Base-by-base conservation (phyloP, 2,113 vertebrate species). In the Nycticorax nycticorax region DNA sequence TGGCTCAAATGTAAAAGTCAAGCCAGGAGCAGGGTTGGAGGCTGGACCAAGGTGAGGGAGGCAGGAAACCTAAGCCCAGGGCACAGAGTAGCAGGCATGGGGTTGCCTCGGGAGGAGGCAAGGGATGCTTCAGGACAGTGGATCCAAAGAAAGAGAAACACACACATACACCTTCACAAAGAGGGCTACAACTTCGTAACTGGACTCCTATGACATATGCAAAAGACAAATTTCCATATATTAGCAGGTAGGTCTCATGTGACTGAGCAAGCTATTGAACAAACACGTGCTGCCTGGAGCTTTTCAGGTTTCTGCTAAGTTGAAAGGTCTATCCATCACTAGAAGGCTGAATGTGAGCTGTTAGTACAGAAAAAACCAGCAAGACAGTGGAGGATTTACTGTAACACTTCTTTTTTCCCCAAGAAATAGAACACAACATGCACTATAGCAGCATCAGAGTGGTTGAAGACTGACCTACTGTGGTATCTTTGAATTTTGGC, bases 51-150 rank as follows among this genome's bases (percentile, higher is more conserved):
- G 18, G 12, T 20, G 45, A 71, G 14, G 28, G 17, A 66, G 30
- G 52, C 28, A 64, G 81, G 33, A 85, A 63, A 68, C 21, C 14
- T 0, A 1, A 71, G n/a, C 16, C 27, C 30, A 56, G 16, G 74
- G 13, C 60, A 62, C 0, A 0, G 14, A n/a, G 53, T 3, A 56
- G n/a, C 41, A 68, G 3, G 14, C 5, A 0, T 26, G n/a, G 24
- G 26, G 22, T 35, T 68, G 60, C 47, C 60, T 26, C 1, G 0
- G 45, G 43, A 67, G 22, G 9, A 27, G 10, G 21, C 20, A 81
- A 59, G 33, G 56, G 17, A 19, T 23, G 23, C 35, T 56, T 73
- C 41, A 73, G 37, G 35, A 35, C 24, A 64, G 28, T 2, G 1
- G 18, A 59, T 41, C 8, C 37, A 26, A 67, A 62, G 53, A 52